Conservation (phyloP, 2,113 vertebrate species). For the Halcyon malimbica region DNA sequence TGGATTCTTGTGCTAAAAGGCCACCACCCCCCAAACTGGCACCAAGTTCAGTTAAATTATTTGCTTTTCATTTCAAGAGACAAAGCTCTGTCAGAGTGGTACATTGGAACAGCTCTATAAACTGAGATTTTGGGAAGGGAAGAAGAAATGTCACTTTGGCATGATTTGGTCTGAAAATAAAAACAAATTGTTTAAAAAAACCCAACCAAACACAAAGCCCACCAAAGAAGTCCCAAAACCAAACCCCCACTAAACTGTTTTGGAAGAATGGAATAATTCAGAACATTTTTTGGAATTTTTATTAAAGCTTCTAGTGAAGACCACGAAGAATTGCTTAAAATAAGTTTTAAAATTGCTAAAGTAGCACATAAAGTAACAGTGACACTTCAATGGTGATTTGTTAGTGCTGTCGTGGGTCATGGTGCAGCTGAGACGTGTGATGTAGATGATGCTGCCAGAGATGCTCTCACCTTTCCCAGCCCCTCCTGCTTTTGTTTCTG, state of each 20-base stretch:
- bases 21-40: background rate
- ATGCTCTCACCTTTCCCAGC: background rate
- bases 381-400: background rate
- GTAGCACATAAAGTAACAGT: background rate
- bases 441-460: background rate
- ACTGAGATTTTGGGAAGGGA: background rate
- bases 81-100: background rate
- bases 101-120: background rate
- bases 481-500: background rate
- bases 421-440: background rate
- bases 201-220: background rate
- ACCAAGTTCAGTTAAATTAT: background rate
- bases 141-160: background rate
- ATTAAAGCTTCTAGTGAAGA: background rate
- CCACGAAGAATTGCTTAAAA: background rate
- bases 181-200: background rate
- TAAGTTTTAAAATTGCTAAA: background rate
- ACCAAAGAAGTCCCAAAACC: background rate
- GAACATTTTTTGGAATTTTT: background rate
- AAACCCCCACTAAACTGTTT: background rate
- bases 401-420: background rate
- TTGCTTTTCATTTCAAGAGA: background rate
- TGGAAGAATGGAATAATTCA: background rate
- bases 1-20: background rate
- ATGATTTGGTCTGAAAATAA: background rate